Evolutionary conservation across 2,888 invertebrate genomes (phyloP).

Genomic region (Halictus ligatus): DNA sequence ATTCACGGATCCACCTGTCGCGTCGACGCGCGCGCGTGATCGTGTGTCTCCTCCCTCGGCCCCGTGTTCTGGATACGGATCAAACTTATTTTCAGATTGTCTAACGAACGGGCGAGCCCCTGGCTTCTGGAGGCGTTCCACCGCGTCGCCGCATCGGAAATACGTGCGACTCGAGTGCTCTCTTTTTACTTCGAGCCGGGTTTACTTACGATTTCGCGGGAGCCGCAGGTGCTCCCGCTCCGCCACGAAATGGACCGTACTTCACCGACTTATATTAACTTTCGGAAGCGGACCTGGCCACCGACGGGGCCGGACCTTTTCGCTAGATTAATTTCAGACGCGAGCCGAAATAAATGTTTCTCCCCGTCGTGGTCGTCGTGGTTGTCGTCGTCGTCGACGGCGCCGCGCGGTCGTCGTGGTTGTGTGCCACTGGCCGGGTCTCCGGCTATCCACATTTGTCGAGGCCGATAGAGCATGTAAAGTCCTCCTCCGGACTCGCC

Average conservation of each 20-base stretch:
- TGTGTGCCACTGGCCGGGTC: neutral
- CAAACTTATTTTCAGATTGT: slow-evolving; percentile 13
- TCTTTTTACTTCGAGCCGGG: neutral
- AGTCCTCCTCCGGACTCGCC: neutral
- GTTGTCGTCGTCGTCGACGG: neutral
- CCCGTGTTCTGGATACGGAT: neutral
- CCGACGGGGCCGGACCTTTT: slow-evolving; percentile 64
- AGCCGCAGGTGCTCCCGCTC: slow-evolving; percentile 65
- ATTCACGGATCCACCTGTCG: slow-evolving; percentile 10
- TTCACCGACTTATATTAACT: slow-evolving; percentile 65
- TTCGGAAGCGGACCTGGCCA: slow-evolving; percentile 17
- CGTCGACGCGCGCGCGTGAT: neutral
- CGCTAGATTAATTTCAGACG: slow-evolving; percentile 76
- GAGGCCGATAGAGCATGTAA: neutral
- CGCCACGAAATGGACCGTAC: slow-evolving; percentile 53
- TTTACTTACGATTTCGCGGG: slow-evolving; percentile 13
- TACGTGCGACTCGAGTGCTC: neutral
- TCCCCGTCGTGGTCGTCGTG: neutral
- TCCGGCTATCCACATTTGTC: neutral
- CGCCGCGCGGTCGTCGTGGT: too few species aligned
- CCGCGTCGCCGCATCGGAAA: neutral
- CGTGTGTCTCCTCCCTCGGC: neutral
- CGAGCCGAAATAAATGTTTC: slow-evolving; percentile 50
- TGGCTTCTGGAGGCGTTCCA: neutral
- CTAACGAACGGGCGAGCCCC: neutral